These are phyloP conservation scores for Chamaea fasciata DNA, from an alignment of 2,113 vertebrate genomes.

Conservation along the genomic window DNA sequence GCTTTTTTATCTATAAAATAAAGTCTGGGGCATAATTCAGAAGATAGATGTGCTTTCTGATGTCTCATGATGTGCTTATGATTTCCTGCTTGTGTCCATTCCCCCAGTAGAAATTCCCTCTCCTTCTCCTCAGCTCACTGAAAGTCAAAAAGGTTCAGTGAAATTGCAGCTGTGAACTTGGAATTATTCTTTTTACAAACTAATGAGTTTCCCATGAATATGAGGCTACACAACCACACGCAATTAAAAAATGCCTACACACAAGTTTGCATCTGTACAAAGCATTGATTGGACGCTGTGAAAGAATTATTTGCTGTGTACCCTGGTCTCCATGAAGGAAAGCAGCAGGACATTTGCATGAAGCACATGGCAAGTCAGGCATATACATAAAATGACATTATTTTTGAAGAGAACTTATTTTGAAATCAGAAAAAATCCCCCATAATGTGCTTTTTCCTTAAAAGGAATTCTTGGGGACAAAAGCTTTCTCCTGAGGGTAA, in stretches of 20 bases:
- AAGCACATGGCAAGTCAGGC: not conserved
- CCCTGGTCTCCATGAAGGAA: not conserved
- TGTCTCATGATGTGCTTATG: not conserved
- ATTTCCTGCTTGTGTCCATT: not conserved
- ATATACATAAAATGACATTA: not conserved
- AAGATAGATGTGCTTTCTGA: too few species aligned
- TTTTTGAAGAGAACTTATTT: not conserved
- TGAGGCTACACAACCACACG: not conserved
- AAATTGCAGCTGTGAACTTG: not conserved
- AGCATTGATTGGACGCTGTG: constrained; percentile 9
- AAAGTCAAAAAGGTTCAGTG: not conserved
- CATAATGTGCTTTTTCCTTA: not conserved
- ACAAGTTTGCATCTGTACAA: not conserved
- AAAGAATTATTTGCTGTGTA: not conserved
- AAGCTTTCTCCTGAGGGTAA: constrained; percentile 1
- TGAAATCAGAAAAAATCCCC: not conserved
- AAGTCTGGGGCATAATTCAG: fast-evolving
- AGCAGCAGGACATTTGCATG: not conserved
- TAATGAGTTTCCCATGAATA: not conserved
- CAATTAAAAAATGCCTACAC: not conserved
- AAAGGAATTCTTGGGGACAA: not conserved
- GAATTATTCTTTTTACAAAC: constrained; percentile 12
- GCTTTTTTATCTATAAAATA: not conserved
- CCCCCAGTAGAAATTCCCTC: not conserved
- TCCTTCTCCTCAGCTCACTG: not conserved